These are phyloP conservation scores for Antheraea yamamai DNA, from an alignment of 2,888 invertebrate species.

Conservation along the genomic window DNA sequence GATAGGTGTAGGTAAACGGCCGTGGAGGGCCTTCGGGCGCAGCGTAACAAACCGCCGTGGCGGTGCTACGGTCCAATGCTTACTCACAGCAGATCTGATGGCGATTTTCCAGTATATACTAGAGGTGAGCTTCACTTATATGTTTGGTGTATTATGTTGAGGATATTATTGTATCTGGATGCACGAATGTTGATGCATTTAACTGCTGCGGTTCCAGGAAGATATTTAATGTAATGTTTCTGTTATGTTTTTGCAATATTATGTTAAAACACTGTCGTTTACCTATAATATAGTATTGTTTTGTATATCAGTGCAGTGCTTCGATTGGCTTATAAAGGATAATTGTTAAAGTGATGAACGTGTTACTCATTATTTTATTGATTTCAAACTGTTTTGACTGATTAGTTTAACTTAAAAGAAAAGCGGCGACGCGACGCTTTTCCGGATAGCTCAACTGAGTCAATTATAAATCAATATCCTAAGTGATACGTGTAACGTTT, in stretches of 20 bases:
- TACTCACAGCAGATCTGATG: slow-evolving; percentile 92
- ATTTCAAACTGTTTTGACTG: not conserved
- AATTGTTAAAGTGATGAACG: not conserved
- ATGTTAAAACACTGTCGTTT: not conserved
- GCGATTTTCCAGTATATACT: slow-evolving; percentile 91
- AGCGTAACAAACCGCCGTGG: slow-evolving; percentile 79
- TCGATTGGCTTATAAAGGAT: not conserved
- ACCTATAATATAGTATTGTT: not conserved
- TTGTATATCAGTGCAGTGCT: not conserved
- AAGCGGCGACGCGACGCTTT: slow-evolving; percentile 44
- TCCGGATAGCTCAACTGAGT: slow-evolving; percentile 43
- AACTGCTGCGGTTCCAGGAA: not conserved
- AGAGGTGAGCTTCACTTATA: slow-evolving; percentile 82
- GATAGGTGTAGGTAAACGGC: slow-evolving; percentile 70
- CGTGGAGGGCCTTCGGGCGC: slow-evolving; percentile 80
- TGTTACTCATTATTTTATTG: not conserved
- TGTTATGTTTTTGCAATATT: not conserved
- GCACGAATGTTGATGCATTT: not conserved
- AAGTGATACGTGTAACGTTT: slow-evolving; percentile 31
- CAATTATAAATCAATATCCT: slow-evolving; percentile 57
- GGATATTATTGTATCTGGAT: not conserved
- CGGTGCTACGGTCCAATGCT: slow-evolving; percentile 88
- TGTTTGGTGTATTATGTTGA: not conserved
- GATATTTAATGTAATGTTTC: not conserved
- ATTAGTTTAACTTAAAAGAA: slow-evolving; percentile 31